A percentile compares a stretch with the other conserved stretches of the same genome.
Evolutionary conservation across 2,113 vertebrate species (phyloP).

Genomic region (Pampusana beccarii): DNA sequence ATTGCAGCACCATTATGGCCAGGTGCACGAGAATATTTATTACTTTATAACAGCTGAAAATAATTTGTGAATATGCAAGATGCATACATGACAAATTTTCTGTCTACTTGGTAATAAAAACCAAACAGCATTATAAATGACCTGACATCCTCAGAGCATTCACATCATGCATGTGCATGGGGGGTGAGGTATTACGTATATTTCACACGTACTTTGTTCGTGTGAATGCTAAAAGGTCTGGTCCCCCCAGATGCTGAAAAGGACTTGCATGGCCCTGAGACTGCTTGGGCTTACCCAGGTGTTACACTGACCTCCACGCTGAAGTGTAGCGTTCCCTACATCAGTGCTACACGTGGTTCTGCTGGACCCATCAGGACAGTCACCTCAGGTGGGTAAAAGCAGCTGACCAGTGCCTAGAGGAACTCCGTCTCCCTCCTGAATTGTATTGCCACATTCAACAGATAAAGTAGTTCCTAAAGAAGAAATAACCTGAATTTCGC

Average conservation of each 20-base stretch:
- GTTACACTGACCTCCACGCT: neutral
- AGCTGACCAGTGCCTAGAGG: neutral
- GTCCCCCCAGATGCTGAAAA: neutral
- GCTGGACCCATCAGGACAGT: neutral
- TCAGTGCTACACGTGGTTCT: rapidly evolving
- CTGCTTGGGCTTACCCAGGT: neutral
- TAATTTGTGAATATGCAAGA: slow-evolving; percentile 1
- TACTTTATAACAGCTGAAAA: slow-evolving; percentile 15
- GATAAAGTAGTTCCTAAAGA: neutral
- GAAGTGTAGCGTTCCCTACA: neutral
- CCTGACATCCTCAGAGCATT: neutral
- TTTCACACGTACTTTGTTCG: slow-evolving; percentile 9
- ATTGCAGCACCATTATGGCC: neutral
- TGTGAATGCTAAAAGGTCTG: neutral
- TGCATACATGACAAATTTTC: neutral
- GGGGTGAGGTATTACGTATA: neutral
- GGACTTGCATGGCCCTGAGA: neutral
- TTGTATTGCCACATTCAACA: too few species aligned
- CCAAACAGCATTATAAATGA: neutral
- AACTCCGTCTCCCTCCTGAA: neutral
- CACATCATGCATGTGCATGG: neutral
- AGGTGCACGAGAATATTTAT: neutral
- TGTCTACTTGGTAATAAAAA: neutral
- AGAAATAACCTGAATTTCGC: neutral
- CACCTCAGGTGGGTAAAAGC: neutral